Percentiles rank a stretch among this genome's conserved stretches.
These are phyloP conservation scores for Ceratosolen solmsi DNA, from an alignment of 1,140 invertebrate species.

Conservation along the genomic window DNA sequence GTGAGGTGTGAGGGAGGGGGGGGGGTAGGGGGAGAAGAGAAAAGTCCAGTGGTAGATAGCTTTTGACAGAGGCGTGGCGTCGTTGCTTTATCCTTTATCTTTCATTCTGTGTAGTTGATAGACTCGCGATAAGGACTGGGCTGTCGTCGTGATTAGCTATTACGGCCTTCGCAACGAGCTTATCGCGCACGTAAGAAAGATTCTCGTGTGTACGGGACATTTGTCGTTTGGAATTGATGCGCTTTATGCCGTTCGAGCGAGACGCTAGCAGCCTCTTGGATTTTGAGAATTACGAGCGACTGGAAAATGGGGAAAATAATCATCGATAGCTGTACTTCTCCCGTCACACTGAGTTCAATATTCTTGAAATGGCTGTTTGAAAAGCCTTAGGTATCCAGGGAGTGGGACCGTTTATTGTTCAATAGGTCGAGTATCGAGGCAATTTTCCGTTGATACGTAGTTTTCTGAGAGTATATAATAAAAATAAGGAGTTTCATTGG, in stretches of 20 bases:
- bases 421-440: too few species aligned
- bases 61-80: constrained; percentile 12
- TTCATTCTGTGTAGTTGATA: background rate
- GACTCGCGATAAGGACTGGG: background rate
- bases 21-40: background rate
- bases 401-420: too few species aligned
- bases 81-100: constrained; percentile 4
- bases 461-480: too few species aligned
- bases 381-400: background rate
- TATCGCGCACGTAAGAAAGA: background rate
- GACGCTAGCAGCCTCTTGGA: background rate
- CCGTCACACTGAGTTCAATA: background rate
- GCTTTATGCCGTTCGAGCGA: background rate
- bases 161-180: background rate
- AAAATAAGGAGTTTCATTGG: background rate
- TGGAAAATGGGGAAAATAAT: background rate
- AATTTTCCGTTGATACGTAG: too few species aligned
- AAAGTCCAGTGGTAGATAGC: background rate
- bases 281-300: background rate
- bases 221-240: background rate
- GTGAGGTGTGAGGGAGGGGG: background rate
- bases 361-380: background rate
- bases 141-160: constrained; percentile 10
- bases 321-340: background rate
- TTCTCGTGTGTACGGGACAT: background rate